Evolutionary conservation across 1,140 invertebrate species (phyloP), one percentile per base, ranked within the genome.

Genomic region (Drosophila novamexicana): DNA sequence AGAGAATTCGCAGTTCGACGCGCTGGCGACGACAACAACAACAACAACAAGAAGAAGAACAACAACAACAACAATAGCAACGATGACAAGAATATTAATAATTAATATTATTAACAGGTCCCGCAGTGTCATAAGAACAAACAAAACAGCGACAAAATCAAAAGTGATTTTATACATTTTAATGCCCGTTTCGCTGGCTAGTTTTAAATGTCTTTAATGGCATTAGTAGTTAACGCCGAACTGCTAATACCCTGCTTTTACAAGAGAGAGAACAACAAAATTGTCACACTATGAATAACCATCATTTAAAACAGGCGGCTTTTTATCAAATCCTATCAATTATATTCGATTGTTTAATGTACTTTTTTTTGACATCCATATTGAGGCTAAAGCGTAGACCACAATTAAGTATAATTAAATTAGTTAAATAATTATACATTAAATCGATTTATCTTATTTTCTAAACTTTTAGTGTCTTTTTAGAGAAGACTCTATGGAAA

Each of bases 71-170:
- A 62, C 9, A 58, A 65, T 34, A 77, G 53, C 58, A 57, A 72
- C 49, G 57, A 73, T 67, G 63, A 66, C 61, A 69, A 78, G 81
- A 84, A 78, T 84, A 78, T 75, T 81, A 90, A 89, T 84, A 89
- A 89, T 89, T 89, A 90, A 90, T 89, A 89, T 89, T 90, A 81
- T 84, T 90, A 89, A 80, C 84, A 89, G 88, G 84, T 89, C 80
- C 75, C 57, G 37, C 64, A 16, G 54, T 57, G 65, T 75, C 65
- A 69, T 58, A 79, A 63, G 47, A 70, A 29, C 22, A 29, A 29
- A 29, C 22, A 29, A 29, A 29, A 29, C 22, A 29, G 49, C 64
- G 71, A 71, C 71, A 73, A 88, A 88, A 84, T 78, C 77, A 89
- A 84, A 84, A 89, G 84, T 89, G 84, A 84, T 89, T 89, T 69